Conservation (phyloP, 2,797 vertebrate genomes). For the Sylvia borin region DNA sequence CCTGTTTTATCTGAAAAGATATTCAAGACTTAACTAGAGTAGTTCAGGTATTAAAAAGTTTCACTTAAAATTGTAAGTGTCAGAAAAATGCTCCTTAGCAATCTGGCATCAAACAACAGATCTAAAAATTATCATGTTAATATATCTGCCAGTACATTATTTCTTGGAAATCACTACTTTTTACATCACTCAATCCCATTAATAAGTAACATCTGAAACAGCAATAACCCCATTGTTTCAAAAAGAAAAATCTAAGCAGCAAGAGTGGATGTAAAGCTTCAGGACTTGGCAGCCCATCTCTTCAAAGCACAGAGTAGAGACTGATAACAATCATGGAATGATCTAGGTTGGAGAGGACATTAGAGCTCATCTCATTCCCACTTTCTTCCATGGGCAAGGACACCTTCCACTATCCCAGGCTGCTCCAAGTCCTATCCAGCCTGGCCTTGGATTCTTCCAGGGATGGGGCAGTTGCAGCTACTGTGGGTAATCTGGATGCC, state of each 20-base stretch:
- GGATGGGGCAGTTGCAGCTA: background rate
- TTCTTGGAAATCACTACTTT: background rate
- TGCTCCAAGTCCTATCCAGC: background rate
- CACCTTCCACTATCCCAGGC: fast-evolving
- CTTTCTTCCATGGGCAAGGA: background rate
- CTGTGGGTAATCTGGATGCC: background rate
- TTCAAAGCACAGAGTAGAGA: background rate
- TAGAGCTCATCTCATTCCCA: background rate
- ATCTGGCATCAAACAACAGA: background rate
- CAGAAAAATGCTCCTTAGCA: background rate
- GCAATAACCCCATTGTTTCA: background rate
- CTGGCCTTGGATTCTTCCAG: background rate
- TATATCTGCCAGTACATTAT: background rate
- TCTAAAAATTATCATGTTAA: background rate
- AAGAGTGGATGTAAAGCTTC: background rate
- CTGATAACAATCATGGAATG: background rate
- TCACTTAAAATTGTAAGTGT: background rate
- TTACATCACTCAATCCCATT: background rate
- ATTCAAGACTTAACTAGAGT: background rate
- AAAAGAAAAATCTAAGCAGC: background rate
- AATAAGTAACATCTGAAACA: background rate
- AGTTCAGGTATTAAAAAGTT: background rate
- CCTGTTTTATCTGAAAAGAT: background rate
- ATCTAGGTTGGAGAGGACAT: background rate
- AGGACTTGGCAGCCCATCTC: background rate